These are phyloP conservation scores for Plodia interpunctella DNA, from an alignment of 1,140 invertebrate species.

Conservation along the genomic window DNA sequence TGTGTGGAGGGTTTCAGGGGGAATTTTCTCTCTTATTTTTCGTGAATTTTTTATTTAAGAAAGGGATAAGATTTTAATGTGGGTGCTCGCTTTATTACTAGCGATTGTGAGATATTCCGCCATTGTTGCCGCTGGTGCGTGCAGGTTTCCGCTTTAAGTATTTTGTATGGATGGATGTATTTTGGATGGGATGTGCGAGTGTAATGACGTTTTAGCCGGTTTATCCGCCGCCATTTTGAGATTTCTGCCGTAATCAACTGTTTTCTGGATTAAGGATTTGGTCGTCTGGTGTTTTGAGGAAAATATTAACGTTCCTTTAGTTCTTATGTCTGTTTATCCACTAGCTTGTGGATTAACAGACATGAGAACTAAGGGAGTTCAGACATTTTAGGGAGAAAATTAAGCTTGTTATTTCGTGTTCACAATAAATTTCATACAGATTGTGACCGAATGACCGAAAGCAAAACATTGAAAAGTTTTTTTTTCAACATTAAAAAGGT, in stretches of 20 bases:
- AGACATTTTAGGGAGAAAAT: too few species aligned
- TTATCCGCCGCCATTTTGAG: constrained; percentile 38
- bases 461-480: too few species aligned
- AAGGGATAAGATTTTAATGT: constrained; percentile 77
- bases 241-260: constrained; percentile 23
- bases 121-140: constrained; percentile 71
- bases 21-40: constrained; percentile 73
- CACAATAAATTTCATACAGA: too few species aligned
- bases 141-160: constrained; percentile 72
- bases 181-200: constrained; percentile 52
- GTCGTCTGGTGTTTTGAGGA: not conserved
- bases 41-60: constrained; percentile 78
- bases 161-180: constrained; percentile 73
- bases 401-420: too few species aligned
- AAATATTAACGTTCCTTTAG: not conserved
- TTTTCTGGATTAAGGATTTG: constrained; percentile 20
- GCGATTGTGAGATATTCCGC: constrained; percentile 62
- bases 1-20: constrained; percentile 35
- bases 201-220: constrained; percentile 64
- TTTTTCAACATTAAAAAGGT: too few species aligned
- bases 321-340: not conserved
- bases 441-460: too few species aligned
- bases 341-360: too few species aligned
- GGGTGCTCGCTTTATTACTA: constrained; percentile 69
- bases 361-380: too few species aligned